phyloP scores from a whole-genome alignment of 2,797 vertebrate species.

The Labroides dimidiatus region DNA sequence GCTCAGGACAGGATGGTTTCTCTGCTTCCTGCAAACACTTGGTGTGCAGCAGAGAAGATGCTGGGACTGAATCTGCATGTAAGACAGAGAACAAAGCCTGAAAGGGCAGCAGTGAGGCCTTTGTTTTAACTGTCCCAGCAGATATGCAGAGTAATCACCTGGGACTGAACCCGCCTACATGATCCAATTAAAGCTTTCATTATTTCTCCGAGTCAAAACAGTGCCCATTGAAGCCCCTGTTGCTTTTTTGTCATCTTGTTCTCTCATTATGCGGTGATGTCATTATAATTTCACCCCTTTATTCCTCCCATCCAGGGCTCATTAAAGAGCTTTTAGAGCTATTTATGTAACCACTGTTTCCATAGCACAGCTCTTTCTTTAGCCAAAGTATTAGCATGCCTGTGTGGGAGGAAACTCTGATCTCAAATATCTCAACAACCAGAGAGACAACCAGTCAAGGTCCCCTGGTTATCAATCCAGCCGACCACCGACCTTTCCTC shows the following conservation, averaged over 20 bases:
- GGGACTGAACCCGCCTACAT: constrained; percentile 35
- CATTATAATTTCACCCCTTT: constrained; percentile 47
- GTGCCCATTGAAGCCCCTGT: constrained; percentile 32
- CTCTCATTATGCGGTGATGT: constrained; percentile 56
- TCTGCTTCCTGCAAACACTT: constrained; percentile 7
- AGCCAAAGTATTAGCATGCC: neutral
- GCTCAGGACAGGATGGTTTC: neutral
- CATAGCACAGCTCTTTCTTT: neutral
- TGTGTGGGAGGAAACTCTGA: too few species aligned
- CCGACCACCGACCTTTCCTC: neutral
- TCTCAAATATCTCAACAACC: neutral
- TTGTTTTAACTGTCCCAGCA: constrained; percentile 39
- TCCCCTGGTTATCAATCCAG: neutral
- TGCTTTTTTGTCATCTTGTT: constrained; percentile 35
- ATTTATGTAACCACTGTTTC: constrained; percentile 2
- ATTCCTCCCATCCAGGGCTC: constrained; percentile 27
- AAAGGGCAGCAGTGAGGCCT: constrained; percentile 15
- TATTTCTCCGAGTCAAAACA: constrained; percentile 47
- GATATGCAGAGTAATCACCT: constrained; percentile 37
- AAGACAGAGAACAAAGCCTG: constrained; percentile 22
- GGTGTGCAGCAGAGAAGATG: constrained; percentile 11
- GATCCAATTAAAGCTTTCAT: constrained; percentile 65
- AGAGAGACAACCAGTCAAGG: neutral
- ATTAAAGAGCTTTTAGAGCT: constrained; percentile 13
- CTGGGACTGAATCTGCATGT: constrained; percentile 20